phyloP scores from a whole-genome alignment of 1,140 invertebrate genomes.

The Prorops nasuta region DNA sequence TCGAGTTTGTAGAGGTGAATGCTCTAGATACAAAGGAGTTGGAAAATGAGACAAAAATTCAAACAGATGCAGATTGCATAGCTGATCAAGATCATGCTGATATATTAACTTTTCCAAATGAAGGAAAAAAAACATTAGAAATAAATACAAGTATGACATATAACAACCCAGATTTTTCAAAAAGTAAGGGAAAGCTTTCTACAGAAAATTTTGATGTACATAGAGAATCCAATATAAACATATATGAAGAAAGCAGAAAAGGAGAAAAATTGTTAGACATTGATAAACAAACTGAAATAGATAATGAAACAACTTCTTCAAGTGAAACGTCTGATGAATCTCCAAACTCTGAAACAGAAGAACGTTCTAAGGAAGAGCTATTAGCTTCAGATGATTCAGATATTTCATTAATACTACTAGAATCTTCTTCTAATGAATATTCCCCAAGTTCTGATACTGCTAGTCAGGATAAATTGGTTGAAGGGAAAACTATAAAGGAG shows the following conservation, averaged over 20 bases:
- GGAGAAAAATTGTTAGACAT: not conserved
- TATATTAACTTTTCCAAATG: no score
- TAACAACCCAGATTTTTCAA: no score
- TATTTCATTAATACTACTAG: not conserved
- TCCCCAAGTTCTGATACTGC: not conserved
- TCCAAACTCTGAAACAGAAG: not conserved
- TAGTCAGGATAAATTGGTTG: not conserved
- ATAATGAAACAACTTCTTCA: not conserved
- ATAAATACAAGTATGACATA: no score
- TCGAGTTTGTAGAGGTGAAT: no score
- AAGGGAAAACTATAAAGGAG: not conserved
- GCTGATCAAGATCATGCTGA: no score
- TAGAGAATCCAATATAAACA: not conserved
- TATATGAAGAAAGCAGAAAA: not conserved
- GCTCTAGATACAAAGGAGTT: no score
- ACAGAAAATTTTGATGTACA: no score
- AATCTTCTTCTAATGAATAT: no score
- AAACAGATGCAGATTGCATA: no score
- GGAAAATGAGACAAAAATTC: no score
- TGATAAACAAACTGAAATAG: not conserved
- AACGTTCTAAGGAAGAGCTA: slow-evolving; percentile 4
- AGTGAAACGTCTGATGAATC: not conserved
- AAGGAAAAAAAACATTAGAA: slow-evolving; percentile 3
- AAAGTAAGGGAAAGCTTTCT: not conserved
- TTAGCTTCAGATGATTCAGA: not conserved